Evolutionary conservation across 2,113 vertebrate species (phyloP).

Genomic region (Fregetta grallaria): DNA sequence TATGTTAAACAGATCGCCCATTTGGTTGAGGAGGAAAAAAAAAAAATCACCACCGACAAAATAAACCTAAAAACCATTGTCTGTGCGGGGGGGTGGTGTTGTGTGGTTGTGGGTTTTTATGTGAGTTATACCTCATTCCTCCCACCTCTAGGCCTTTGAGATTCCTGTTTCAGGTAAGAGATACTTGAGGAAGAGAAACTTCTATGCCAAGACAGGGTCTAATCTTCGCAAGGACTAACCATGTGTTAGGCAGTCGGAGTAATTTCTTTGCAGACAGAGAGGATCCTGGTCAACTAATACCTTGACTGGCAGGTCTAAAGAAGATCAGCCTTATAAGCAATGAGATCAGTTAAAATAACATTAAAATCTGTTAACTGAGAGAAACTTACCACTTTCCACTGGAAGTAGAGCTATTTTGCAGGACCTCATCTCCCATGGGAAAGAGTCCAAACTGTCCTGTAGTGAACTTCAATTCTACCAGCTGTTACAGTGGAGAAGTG

Average conservation of each 20-base stretch:
- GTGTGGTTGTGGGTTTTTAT: neutral
- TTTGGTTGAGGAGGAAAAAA: neutral
- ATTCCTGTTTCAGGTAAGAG: neutral
- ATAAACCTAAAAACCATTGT: neutral
- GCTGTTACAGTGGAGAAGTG: neutral
- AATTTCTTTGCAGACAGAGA: neutral
- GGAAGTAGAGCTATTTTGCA: neutral
- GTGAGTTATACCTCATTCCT: neutral
- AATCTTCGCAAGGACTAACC: neutral
- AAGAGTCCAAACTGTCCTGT: neutral
- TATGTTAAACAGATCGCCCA: neutral
- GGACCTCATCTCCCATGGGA: neutral
- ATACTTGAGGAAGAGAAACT: neutral
- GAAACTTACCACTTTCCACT: neutral
- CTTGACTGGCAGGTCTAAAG: neutral
- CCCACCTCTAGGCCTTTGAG: neutral
- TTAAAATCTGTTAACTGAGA: neutral
- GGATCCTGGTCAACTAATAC: neutral
- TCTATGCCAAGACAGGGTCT: neutral
- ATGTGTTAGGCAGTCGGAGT: neutral
- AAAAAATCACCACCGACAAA: neutral
- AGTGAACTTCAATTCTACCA: neutral
- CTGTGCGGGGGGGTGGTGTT: fast-evolving
- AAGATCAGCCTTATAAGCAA: neutral
- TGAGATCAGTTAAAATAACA: neutral